A percentile compares a stretch with the other conserved stretches of the same genome.
Evolutionary conservation across 2,113 vertebrate genomes (phyloP).

Genomic region (Columba janthina): DNA sequence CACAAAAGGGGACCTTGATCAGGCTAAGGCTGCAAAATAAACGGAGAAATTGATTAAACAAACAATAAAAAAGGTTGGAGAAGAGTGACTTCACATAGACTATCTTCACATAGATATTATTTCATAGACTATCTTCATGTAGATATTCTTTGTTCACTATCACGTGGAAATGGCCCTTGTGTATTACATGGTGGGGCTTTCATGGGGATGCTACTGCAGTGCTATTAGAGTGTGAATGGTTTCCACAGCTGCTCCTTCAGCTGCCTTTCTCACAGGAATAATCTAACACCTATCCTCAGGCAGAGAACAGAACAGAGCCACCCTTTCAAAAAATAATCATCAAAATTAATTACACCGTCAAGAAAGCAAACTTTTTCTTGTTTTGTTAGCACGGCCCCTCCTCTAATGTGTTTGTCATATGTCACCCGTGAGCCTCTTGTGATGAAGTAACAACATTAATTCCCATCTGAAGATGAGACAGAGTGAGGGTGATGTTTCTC

Average conservation of each 20-base stretch:
- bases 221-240: constrained; percentile 32
- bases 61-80: neutral
- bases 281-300: constrained; percentile 17
- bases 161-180: constrained; percentile 25
- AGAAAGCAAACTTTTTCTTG: neutral
- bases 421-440: neutral
- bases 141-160: constrained; percentile 28
- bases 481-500: neutral
- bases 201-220: neutral
- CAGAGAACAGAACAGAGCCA: neutral
- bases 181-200: neutral
- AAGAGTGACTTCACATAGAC: neutral
- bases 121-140: neutral
- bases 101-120: neutral
- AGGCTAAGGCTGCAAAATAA: constrained; percentile 14
- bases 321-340: neutral
- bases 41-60: neutral
- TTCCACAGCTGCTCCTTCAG: constrained; percentile 70
- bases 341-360: neutral
- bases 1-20: constrained; percentile 19
- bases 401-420: neutral
- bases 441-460: neutral
- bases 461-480: neutral
- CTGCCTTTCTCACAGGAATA: constrained; percentile 51
- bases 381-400: neutral